Evolutionary conservation across 2,888 invertebrate genomes (phyloP).

Genomic region (Meandrusa payeni): DNA sequence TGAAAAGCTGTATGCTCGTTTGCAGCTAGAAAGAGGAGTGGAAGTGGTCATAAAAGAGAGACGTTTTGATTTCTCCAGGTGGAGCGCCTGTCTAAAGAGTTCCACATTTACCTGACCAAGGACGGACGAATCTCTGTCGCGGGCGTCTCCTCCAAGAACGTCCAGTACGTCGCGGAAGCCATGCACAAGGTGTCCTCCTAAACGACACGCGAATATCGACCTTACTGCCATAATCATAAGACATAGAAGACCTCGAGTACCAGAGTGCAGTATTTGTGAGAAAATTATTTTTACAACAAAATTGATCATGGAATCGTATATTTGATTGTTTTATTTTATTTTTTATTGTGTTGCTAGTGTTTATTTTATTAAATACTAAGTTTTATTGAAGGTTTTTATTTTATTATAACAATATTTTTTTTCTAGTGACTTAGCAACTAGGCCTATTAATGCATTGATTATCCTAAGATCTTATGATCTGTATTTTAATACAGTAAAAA

Average conservation of each 20-base stretch:
- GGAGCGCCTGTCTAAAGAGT: constrained; percentile 92
- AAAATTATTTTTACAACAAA: not conserved
- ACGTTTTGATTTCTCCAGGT: too few species aligned
- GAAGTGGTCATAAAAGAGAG: too few species aligned
- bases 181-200: constrained; percentile 95
- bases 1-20: too few species aligned
- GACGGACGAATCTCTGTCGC: constrained; percentile 99
- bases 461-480: too few species aligned
- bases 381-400: constrained; percentile 12
- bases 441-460: too few species aligned
- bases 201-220: constrained; percentile 37
- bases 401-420: too few species aligned
- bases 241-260: constrained; percentile 25
- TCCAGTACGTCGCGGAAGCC: constrained; percentile 95
- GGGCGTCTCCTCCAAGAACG: constrained; percentile 96
- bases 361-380: constrained; percentile 17
- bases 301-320: not conserved
- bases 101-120: constrained; percentile 96
- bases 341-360: constrained; percentile 22
- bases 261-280: constrained; percentile 54
- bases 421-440: too few species aligned
- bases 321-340: constrained; percentile 12
- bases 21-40: too few species aligned
- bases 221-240: constrained; percentile 28
- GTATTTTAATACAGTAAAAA: too few species aligned